Evolutionary conservation across 2,888 invertebrate species (phyloP).

Genomic region (Drosophila leonis): DNA sequence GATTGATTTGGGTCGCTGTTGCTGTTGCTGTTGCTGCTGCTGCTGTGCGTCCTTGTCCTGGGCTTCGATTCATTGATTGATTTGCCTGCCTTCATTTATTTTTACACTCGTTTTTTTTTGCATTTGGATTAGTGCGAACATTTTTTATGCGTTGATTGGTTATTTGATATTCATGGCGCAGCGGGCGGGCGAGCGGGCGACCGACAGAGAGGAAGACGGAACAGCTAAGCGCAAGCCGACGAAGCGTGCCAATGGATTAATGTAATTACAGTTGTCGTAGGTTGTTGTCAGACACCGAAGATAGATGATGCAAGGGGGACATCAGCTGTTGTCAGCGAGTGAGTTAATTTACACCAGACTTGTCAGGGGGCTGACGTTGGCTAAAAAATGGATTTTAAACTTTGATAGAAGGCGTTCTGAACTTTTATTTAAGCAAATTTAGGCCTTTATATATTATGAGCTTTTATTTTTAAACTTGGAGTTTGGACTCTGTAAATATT

Average conservation of each 20-base stretch:
- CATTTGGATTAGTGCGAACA: conserved; percentile 67
- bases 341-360: conserved; percentile 1
- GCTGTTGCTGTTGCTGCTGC: background rate
- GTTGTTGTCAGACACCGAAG: conserved; percentile 37
- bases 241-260: conserved; percentile 67
- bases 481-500: background rate
- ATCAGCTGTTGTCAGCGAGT: conserved; percentile 10
- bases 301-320: conserved; percentile 20
- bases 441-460: too few relatives aligned
- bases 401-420: background rate
- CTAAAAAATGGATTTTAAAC: background rate
- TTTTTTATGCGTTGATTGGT: conserved; percentile 69
- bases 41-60: conserved; percentile 43
- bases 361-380: background rate
- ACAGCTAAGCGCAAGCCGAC: conserved; percentile 14
- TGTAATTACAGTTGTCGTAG: conserved; percentile 73
- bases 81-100: conserved; percentile 36
- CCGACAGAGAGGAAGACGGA: conserved; percentile 26
- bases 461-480: background rate
- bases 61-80: conserved; percentile 62
- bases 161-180: conserved; percentile 74
- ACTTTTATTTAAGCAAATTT: background rate
- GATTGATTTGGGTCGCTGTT: conserved; percentile 69
- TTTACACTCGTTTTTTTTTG: conserved; percentile 24
- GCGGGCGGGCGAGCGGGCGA: conserved; percentile 11